Evolutionary conservation across 2,797 vertebrate genomes (phyloP), one percentile per base, ranked within the genome.

Genomic region (Typhlichthys eigenmanni): DNA sequence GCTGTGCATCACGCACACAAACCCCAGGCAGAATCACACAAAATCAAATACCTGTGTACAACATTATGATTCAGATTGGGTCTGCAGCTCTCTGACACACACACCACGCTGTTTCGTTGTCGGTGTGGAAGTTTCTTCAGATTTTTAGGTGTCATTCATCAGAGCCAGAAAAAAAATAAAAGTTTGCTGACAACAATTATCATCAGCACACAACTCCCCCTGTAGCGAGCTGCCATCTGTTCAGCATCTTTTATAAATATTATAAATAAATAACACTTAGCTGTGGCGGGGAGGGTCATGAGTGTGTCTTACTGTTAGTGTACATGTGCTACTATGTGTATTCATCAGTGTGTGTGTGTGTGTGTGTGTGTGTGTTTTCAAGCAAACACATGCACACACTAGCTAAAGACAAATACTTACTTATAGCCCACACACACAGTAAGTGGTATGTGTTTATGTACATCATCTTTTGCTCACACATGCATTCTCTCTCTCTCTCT

Each of bases 351-450:
- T 49, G 13, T 11, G 14, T 62, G 62, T 3, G 38, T 56, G 3
- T 58, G 54, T 59, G 16, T 17, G 16, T 17, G 60, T 60, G 6
- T 60, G 0, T 60, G 58, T 62, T 29, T 13, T 55, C 24, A 12
- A 13, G 24, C 7, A 32, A 29, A 34, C 53, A 55, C 10, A 55
- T 24, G 24, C 46, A 61, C 24, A 53, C 65, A 64, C 53, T n/a
- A 71, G 60, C 19, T 52, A 67, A 63, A 76, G 59, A 54, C 58
- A 69, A 24, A 68, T 78, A 68, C 60, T 13, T 19, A 11, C 29
- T 72, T 73, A 80, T 55, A 29, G 68, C 54, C 57, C 51, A 78
- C 74, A 84, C 60, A 54, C 72, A 85, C 55, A 66, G 45, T 17
- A 16, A 19, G 51, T 53, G 51, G n/a, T 13, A 49, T 68, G 13